A percentile compares a stretch with the other conserved stretches of the same genome.
phyloP scores from a whole-genome alignment of 2,888 invertebrate species.

The Liodrosophila aerea region DNA sequence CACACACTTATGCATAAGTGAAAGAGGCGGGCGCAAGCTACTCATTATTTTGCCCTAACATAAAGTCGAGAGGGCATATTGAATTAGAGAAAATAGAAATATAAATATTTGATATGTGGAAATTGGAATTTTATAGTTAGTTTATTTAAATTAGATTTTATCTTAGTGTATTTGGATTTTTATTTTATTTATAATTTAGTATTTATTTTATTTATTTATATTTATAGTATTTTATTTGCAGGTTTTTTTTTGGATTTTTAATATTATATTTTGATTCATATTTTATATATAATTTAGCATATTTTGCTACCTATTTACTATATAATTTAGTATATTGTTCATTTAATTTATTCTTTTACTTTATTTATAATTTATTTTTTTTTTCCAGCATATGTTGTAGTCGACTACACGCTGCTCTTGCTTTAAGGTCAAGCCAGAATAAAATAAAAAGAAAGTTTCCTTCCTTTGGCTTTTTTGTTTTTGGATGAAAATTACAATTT shows the following conservation, averaged over 20 bases:
- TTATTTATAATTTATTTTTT: not conserved
- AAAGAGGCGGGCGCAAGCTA: slow-evolving; percentile 54
- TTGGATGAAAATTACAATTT: slow-evolving; percentile 82
- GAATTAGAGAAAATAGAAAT: not conserved
- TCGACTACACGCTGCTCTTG: slow-evolving; percentile 39
- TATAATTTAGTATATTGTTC: no score
- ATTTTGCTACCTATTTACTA: no score
- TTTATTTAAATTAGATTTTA: no score
- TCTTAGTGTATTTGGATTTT: no score
- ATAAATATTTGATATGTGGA: no score
- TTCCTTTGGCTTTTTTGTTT: slow-evolving; percentile 33
- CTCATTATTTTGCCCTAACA: slow-evolving; percentile 58
- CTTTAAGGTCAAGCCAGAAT: slow-evolving; percentile 77
- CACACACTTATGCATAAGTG: slow-evolving; percentile 51
- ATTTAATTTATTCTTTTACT: not conserved
- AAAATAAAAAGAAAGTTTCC: slow-evolving; percentile 70
- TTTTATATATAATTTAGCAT: not conserved
- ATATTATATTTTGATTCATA: not conserved
- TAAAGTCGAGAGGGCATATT: slow-evolving; percentile 4
- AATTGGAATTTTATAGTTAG: no score
- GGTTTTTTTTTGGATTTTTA: no score
- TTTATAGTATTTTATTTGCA: not conserved
- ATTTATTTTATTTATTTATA: not conserved
- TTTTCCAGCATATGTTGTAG: slow-evolving; percentile 11
- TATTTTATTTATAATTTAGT: no score